Evolutionary conservation across 2,888 invertebrate species (phyloP), one percentile per base, ranked within the genome.

Genomic region (Cepaea hortensis): DNA sequence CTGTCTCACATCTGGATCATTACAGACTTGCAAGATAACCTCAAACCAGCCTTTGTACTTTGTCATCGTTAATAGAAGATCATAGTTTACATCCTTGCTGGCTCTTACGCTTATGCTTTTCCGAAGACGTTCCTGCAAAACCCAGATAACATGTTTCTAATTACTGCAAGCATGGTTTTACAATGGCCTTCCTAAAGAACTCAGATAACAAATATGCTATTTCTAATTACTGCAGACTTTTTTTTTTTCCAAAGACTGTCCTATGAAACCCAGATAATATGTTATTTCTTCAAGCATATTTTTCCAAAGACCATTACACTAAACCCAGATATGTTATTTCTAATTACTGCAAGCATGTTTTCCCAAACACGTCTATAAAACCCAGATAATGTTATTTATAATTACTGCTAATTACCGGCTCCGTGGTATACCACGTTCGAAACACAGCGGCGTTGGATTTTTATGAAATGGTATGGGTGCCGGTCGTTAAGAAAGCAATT

Each of bases 21-120:
- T n/a, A 72, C 70, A 84, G 35, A 75, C 75, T 9, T 75, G 75
- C 18, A 84, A 35, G n/a, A 84, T 50, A 62, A 55, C 70, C 7
- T 75, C 62, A 75, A 84, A 84, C 84, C 84, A 84, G 15, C 76
- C 84, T 0, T 75, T 35, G 62, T 84, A 84, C 1, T 62, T 55
- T 75, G 23, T 73, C 46, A 84, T n/a, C 15, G 20, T 35, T 15
- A 6, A 23, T n/a, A 84, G 75, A 0, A 84, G 23, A 18, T 73
- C 75, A 35, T n/a, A 75, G 35, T 84, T 84, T 4, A 84, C 75
- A 3, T 84, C 84, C 35, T 15, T 61, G 9, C 23, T 9, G 9
- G 72, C 9, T n/a, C 61, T 46, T 1, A 1, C 0, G 5, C 11
- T 13, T n/a, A 62, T 4, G 23, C 23, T 3, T 70, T 75, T 70